phyloP scores from a whole-genome alignment of 1,140 invertebrate species.

The Prorops nasuta region DNA sequence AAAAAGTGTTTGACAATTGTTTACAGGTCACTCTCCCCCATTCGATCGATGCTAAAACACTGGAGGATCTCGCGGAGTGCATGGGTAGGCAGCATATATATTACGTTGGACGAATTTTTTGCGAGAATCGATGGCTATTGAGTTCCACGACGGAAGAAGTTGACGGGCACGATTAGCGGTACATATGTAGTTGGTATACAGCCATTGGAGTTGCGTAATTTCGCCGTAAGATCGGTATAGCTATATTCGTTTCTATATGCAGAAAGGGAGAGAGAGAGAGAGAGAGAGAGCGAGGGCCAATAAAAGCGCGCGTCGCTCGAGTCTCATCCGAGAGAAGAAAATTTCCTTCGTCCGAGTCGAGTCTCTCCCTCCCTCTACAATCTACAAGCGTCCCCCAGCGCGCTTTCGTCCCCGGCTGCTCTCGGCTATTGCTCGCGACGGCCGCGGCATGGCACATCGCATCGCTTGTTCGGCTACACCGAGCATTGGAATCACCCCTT shows the following conservation, averaged over 20 bases:
- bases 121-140: neutral
- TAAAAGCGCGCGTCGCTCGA: too few species aligned
- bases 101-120: neutral
- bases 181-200: neutral
- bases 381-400: neutral
- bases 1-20: neutral
- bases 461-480: neutral
- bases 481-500: too few species aligned
- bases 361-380: slow-evolving; percentile 9
- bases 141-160: neutral
- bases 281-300: neutral
- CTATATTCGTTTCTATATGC: neutral
- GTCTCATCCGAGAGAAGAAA: slow-evolving; percentile 9
- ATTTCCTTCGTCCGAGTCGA: slow-evolving; percentile 1
- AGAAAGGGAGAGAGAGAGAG: neutral
- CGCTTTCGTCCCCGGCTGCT: slow-evolving; percentile 7
- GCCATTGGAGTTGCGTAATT: neutral
- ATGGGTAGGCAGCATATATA: neutral
- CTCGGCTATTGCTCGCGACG: neutral
- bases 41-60: too few species aligned
- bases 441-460: neutral
- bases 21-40: neutral
- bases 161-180: neutral
- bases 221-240: neutral
- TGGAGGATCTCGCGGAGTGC: neutral